These are phyloP conservation scores for Alectoris magna DNA, from an alignment of 2,797 vertebrate genomes.

Conservation along the genomic window DNA sequence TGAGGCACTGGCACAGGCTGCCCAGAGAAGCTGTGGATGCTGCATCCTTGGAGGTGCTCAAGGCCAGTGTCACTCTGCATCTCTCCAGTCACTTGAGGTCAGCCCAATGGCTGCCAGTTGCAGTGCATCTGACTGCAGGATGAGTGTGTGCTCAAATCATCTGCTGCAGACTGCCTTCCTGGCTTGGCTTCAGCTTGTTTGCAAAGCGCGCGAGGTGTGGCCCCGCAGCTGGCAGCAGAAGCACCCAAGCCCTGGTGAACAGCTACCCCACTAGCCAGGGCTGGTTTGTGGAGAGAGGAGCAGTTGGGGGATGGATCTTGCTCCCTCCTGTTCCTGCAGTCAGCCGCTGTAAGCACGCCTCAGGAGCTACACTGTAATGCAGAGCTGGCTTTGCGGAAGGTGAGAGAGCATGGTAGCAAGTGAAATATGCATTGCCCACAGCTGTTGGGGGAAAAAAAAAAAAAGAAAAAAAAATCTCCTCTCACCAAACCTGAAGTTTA, in stretches of 20 bases:
- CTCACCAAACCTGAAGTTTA: background rate
- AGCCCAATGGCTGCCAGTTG: background rate
- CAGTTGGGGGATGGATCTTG: background rate
- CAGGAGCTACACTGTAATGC: background rate
- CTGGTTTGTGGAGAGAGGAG: background rate
- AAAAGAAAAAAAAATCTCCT: background rate
- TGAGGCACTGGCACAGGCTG: background rate
- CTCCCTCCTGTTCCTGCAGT: accelerated
- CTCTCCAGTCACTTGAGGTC: background rate
- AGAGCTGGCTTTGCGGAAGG: background rate
- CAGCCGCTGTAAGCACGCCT: background rate
- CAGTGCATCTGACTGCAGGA: background rate
- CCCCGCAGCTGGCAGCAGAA: background rate
- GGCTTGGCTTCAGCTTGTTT: background rate
- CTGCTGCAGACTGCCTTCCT: background rate
- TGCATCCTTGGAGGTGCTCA: background rate
- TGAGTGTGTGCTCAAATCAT: background rate
- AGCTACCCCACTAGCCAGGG: background rate
- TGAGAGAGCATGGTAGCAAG: constrained; percentile 33
- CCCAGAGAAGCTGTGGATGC: background rate
- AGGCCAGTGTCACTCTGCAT: background rate
- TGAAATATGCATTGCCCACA: background rate
- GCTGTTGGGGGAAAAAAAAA: background rate
- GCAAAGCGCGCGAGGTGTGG: background rate
- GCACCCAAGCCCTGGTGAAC: background rate